Percentiles rank a stretch among this genome's conserved stretches.
phyloP scores from a whole-genome alignment of 2,888 invertebrate species.

The Eledona agricola region DNA sequence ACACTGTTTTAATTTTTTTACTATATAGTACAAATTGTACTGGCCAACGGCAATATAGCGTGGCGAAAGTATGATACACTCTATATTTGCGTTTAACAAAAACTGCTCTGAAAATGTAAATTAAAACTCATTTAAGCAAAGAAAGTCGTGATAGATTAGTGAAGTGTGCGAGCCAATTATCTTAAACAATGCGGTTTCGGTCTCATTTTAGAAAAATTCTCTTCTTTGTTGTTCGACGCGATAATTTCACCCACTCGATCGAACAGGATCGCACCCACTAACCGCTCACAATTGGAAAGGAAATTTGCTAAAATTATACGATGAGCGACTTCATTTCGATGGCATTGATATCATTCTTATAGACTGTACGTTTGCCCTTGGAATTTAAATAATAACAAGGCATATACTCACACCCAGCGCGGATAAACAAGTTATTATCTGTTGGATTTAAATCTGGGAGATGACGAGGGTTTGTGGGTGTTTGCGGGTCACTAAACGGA shows the following conservation, averaged over 20 bases:
- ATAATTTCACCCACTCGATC: conserved; percentile 10
- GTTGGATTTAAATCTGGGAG: conserved; percentile 12
- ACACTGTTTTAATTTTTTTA: too few species aligned
- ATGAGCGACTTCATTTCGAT: conserved; percentile 3
- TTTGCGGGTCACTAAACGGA: conserved; percentile 35
- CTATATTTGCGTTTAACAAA: too few species aligned
- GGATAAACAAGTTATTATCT: conserved; percentile 7
- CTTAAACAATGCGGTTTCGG: conserved; percentile 13
- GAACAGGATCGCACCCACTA: conserved; percentile 1
- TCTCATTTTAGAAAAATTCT: neutral
- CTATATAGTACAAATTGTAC: too few species aligned
- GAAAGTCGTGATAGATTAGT: conserved; percentile 9
- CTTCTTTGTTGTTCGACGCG: conserved; percentile 14
- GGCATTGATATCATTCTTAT: conserved; percentile 12
- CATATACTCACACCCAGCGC: conserved; percentile 10
- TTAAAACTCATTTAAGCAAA: conserved; percentile 1
- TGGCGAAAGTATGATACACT: neutral
- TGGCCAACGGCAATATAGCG: neutral
- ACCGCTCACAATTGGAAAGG: neutral
- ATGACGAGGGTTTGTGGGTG: conserved; percentile 32
- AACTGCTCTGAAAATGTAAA: neutral
- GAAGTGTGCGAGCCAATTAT: conserved; percentile 8
- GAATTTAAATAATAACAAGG: conserved; percentile 1
- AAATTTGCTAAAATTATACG: too few species aligned
- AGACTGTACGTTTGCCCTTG: conserved; percentile 3